Evolutionary conservation across 2,113 vertebrate species (phyloP), one percentile per base, ranked within the genome.

Genomic region (Oncorhynchus tshawytscha): DNA sequence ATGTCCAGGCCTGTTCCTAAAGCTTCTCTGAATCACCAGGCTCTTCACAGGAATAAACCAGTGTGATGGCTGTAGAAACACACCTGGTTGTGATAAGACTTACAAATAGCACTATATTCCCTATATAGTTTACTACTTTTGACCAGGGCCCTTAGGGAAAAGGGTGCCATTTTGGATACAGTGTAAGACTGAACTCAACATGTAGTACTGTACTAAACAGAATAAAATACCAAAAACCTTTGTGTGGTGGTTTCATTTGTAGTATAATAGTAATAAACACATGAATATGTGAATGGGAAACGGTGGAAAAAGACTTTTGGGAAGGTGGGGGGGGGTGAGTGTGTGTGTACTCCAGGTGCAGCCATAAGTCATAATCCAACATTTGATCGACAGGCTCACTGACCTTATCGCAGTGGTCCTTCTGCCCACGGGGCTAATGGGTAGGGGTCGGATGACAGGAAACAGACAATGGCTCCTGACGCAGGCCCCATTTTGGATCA

Each of bases 401-500:
- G 90, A 98, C 97, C 97, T 97, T 85, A 96, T 95, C 84, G 94
- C 89, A 18, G 96, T 94, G 64, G 96, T 95, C 82, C 96, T 95
- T 91, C 95, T 96, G 81, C 96, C 96, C 62, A 97, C 95, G 18
- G 96, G 96, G 87, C 94, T 97, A 76, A 98, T 95, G 67, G 96
- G 96, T 90, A 99, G 90, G 13, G 97, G 95, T 92, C 97, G 95
- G 87, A 97, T 96, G 80, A 96, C 95, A 6, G 96, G 95, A 88
- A 98, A 98, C 88, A 97, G 94, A 72, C 96, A 96, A 90, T 96
- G 96, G 92, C 93, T 98, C 94, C 97, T 92, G 83, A 97, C 94
- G n/a, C 97, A 95, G 24, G 96, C 93, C 85, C 96, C 97, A 31
- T 99, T 99, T 87, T 97, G 97, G 89, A 99, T 98, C 92, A 99